Base-by-base conservation (phyloP, 2,888 invertebrate species). In the Phlogophora meticulosa region DNA sequence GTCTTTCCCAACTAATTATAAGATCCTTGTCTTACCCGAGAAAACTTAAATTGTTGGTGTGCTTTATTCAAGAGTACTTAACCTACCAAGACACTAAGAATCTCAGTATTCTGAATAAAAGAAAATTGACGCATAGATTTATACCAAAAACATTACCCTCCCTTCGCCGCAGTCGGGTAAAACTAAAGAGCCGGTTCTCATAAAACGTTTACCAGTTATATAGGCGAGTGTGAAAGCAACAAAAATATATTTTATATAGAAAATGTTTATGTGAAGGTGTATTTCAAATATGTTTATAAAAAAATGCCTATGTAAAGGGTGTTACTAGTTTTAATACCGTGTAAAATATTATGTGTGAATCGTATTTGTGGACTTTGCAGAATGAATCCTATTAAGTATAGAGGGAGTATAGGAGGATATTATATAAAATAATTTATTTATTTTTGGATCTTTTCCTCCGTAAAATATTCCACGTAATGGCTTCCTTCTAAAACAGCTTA, bases 211-310 rank as follows among this genome's bases (percentile, higher is more conserved):
- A 59, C 70, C 57, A 74, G 17, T 40, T 22, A 45, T 11, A 43
- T 57, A 63, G 64, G 49, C 72, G 49, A 68, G 69, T 81, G 80
- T 76, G 64, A 60, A 55, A 53, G 38, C 58, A 67, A 59, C n/a
- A 42, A 69, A 48, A 65, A 73, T 78, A 80, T 80, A 76, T 82
- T 73, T 82, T 81, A 67, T 78, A 81, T 67, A 73, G 32, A 40
- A 49, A 71, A 61, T 62, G 34, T 78, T 59, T 76, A 52, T 59
- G 68, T 70, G 61, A 73, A 69, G 71, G 71, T 82, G 65, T 81
- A 80, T 76, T 76, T 66, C 7, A 63, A 70, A 59, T 62, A 72
- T 78, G 15, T 70, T 73, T 61, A 48, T 72, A 63, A 32, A 63
- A 34, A 13, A 63, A 57, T 49, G 56, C 66, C 63, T 40, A 40